Percentiles rank a stretch among this genome's conserved stretches.
Evolutionary conservation across 2,888 invertebrate genomes (phyloP).

Genomic region (Leptura quadrifasciata): DNA sequence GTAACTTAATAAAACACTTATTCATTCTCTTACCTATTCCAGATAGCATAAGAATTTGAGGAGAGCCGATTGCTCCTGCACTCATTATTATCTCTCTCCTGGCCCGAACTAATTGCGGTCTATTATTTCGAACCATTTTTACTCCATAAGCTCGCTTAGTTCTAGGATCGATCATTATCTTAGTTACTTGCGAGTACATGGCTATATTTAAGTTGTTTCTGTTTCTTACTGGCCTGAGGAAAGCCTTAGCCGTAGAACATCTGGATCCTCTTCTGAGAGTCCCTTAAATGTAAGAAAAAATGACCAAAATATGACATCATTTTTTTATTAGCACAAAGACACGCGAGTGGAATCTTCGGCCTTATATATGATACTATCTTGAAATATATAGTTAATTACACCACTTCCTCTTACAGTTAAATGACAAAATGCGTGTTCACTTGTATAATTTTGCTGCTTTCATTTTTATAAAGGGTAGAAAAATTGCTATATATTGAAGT

Average conservation of each 20-base stretch:
- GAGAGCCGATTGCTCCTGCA: conserved; percentile 91
- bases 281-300: conserved; percentile 76
- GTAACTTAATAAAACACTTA: too few species aligned
- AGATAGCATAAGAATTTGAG: conserved; percentile 93
- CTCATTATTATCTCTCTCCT: conserved; percentile 89
- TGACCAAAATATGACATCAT: background rate
- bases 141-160: conserved; percentile 87
- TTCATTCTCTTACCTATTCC: conserved; percentile 76
- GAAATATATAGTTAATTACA: too few species aligned
- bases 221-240: conserved; percentile 85
- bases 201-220: conserved; percentile 88
- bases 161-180: conserved; percentile 83
- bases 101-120: conserved; percentile 81
- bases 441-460: too few species aligned
- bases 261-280: conserved; percentile 84
- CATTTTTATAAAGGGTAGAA: too few species aligned
- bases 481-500: too few species aligned
- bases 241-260: conserved; percentile 92
- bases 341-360: conserved; percentile 85
- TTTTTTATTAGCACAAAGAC: conserved; percentile 59
- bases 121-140: conserved; percentile 84
- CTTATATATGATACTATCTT: conserved; percentile 82
- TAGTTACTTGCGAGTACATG: conserved; percentile 86
- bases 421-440: too few species aligned
- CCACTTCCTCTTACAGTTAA: too few species aligned